Conservation (phyloP, 2,113 vertebrate genomes). For the Tetraodon nigroviridis region DNA sequence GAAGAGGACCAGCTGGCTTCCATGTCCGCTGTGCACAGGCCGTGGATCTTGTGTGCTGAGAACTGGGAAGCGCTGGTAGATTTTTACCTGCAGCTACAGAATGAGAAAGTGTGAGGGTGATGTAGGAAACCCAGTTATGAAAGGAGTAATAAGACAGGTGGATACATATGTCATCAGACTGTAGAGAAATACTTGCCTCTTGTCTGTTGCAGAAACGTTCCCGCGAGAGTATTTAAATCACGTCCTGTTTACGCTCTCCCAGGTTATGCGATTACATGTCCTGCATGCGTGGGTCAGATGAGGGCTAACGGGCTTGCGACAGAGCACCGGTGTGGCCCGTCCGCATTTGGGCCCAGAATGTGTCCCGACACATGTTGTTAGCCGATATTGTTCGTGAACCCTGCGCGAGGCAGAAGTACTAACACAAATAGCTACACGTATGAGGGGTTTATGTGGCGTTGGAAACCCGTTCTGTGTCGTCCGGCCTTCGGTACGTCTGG, state of each 20-base stretch:
- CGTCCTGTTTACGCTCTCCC: not conserved
- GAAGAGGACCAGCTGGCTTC: constrained; percentile 35
- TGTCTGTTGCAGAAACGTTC: too few species aligned
- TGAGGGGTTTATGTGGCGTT: not conserved
- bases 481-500: not conserved
- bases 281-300: constrained; percentile 3
- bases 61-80: constrained; percentile 3
- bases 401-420: not conserved
- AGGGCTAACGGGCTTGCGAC: not conserved
- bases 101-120: not conserved
- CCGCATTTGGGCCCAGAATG: constrained; percentile 10
- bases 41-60: constrained; percentile 11
- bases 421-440: not conserved
- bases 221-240: too few species aligned
- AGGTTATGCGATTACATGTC: not conserved
- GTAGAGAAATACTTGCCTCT: too few species aligned
- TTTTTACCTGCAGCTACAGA: not conserved
- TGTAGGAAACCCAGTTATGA: not conserved
- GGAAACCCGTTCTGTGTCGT: not conserved
- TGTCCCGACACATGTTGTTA: not conserved
- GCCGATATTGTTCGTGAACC: not conserved
- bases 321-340: not conserved
- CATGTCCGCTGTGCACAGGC: constrained; percentile 35
- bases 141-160: not conserved
- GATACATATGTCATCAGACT: too few species aligned